phyloP scores from a whole-genome alignment of 2,797 vertebrate species.

The Trichosurus vulpecula region DNA sequence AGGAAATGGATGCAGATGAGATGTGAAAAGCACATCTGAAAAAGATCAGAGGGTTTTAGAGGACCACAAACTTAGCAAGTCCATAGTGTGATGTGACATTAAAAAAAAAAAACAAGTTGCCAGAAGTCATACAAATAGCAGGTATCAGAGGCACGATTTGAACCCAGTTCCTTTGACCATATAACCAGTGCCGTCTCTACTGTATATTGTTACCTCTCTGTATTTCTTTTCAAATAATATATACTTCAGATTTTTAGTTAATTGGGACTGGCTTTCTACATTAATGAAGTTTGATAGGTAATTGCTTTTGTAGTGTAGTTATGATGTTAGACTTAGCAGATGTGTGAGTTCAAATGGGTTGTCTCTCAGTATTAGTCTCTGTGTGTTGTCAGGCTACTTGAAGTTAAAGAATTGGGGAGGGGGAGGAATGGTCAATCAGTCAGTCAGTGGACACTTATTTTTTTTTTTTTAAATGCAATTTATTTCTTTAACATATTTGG shows the following conservation, averaged over 20 bases:
- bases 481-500: too few species aligned
- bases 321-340: neutral
- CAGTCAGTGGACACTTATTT: too few species aligned
- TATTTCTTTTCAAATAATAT: neutral
- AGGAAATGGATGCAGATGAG: neutral
- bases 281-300: neutral
- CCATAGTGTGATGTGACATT: neutral
- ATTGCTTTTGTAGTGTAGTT: neutral
- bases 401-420: neutral
- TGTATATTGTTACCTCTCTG: neutral
- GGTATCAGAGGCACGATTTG: neutral
- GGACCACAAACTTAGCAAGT: neutral
- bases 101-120: neutral
- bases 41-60: neutral
- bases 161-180: neutral
- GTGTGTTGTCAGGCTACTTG: neutral
- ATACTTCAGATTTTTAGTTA: neutral
- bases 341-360: neutral
- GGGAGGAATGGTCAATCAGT: neutral
- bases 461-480: too few species aligned
- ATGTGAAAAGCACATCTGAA: neutral
- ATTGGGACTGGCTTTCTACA: neutral
- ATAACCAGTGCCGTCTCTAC: neutral
- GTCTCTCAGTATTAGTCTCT: neutral
- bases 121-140: neutral